A percentile compares a stretch with the other conserved stretches of the same genome.
These are phyloP conservation scores for Drosophila diplacantha DNA, from an alignment of 2,888 invertebrate species.

Conservation along the genomic window DNA sequence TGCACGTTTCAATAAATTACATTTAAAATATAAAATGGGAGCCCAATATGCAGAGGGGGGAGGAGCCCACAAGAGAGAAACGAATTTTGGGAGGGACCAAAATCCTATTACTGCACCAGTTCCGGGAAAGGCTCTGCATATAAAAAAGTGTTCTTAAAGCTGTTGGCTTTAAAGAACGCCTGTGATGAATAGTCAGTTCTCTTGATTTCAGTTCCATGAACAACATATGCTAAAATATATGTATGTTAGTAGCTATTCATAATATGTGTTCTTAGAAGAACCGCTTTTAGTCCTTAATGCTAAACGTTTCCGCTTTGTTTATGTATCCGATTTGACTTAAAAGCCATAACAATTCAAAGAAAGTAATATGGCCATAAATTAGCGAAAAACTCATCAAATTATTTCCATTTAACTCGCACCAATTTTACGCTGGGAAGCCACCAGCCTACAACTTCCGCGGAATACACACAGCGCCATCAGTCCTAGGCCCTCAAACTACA, in stretches of 20 bases:
- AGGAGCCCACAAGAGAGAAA: background rate
- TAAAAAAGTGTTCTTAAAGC: background rate
- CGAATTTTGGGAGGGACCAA: background rate
- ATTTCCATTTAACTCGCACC: conserved; percentile 3
- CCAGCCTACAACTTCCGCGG: background rate
- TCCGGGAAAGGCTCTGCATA: background rate
- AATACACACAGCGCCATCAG: background rate
- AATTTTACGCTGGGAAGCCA: background rate
- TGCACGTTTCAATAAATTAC: conserved; percentile 61
- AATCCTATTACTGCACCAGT: background rate
- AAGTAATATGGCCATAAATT: conserved; percentile 5
- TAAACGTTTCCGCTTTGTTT: background rate
- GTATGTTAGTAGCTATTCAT: background rate
- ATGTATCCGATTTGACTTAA: background rate
- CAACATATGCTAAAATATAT: background rate
- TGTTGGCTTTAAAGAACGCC: background rate
- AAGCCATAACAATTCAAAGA: background rate
- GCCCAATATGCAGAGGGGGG: background rate
- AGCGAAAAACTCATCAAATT: conserved; percentile 11
- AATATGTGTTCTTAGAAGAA: background rate
- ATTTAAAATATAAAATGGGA: conserved; percentile 42
- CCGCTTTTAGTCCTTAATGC: background rate
- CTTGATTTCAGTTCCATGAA: too few relatives aligned
- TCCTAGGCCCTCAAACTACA: conserved; percentile 10
- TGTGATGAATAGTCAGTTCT: background rate